A percentile compares a stretch with the other conserved stretches of the same genome.
Conservation (phyloP, 2,797 vertebrate species). For the Paedocypris micromegethes region DNA sequence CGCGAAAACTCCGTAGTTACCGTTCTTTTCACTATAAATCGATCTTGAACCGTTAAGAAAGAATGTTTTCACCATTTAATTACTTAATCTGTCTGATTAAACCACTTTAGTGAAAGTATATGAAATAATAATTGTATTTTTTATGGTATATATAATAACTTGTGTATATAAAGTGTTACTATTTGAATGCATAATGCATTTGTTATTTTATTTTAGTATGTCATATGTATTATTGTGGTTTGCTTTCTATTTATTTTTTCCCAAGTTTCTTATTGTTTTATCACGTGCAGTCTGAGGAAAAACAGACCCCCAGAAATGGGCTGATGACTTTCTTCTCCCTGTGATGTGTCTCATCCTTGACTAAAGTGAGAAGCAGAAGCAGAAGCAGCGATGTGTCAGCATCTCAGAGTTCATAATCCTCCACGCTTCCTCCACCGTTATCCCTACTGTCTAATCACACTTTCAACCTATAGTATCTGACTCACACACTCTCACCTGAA, state of each 20-base stretch:
- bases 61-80: no score
- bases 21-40: not conserved
- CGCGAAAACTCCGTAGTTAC: conserved; percentile 6
- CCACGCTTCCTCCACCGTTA: conserved; percentile 60
- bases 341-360: conserved; percentile 75
- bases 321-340: conserved; percentile 69
- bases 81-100: no score
- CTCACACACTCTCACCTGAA: conserved; percentile 45
- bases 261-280: no score
- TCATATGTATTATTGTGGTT: no score
- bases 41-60: no score
- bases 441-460: conserved; percentile 77
- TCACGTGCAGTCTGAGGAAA: conserved; percentile 1
- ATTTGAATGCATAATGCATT: no score
- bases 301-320: conserved; percentile 67
- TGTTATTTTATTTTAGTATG: no score
- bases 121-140: no score
- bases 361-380: conserved; percentile 73
- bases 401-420: conserved; percentile 77
- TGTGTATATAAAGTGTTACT: no score
- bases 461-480: conserved; percentile 63
- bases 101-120: no score
- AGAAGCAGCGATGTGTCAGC: conserved; percentile 77
- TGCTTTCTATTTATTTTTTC: no score
- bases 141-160: no score